Base-by-base conservation (phyloP, 2,113 vertebrate species). In the Porphyrio hochstetteri region DNA sequence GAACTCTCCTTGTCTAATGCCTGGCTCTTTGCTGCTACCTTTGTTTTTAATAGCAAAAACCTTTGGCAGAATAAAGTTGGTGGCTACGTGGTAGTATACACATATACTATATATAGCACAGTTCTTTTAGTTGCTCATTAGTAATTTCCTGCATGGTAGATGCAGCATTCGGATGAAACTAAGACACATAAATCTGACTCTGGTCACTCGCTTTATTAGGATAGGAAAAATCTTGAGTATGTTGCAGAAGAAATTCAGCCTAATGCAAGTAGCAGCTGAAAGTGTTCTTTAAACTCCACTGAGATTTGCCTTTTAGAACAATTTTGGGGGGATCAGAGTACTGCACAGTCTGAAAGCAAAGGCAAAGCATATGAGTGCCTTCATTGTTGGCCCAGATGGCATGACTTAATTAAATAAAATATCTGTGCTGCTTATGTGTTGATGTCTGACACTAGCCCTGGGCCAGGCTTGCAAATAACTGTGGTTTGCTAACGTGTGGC, bases 361-460 rank as follows among this genome's bases (percentile, higher is more conserved):
- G 42, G 75, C 67, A 19, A 90, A 93, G 57, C n/a, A 7, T 33
- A 95, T 94, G 95, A 96, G 88, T 94, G 60, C 90, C 72, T 93
- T 96, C 95, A 94, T 92, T 97, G 95, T 96, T 88, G 92, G 86
- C 80, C 92, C 93, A 96, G 92, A 94, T 96, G 95, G 90, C 80
- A 94, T 52, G 92, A 82, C 48, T 95, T 94, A 95, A 97, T 97
- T 96, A 95, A 95, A 96, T 96, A 86, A 96, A 96, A 93, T 96
- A 94, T 94, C 90, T 94, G 86, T 95, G 88, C 90, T 90, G 79
- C 79, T 92, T 86, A 75, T 94, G 93, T 92, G 88, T 96, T 94
- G 93, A 93, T 96, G 95, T 93, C 92, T 95, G 92, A 96, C 93
- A 82, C 86, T 94, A 96, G 95, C 92, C 92, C 88, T 92, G 90